Percentiles rank a stretch among this genome's conserved stretches.
Evolutionary conservation across 2,888 invertebrate species (phyloP).

Genomic region (Cyclophora punctaria): DNA sequence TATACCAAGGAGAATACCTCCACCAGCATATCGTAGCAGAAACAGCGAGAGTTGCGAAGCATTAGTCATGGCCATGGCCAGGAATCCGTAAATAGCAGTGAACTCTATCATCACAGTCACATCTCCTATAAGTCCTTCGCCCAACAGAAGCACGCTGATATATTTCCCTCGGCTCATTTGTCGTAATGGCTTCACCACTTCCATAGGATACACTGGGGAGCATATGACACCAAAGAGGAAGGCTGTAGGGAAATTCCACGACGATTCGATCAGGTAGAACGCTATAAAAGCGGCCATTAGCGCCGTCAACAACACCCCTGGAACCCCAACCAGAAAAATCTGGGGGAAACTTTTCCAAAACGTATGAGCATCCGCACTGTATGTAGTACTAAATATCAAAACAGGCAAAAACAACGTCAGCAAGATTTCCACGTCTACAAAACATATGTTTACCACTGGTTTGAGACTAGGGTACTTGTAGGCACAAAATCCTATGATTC

Average conservation of each 20-base stretch:
- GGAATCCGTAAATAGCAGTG: constrained; percentile 49
- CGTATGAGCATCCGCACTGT: constrained; percentile 55
- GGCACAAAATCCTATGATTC: constrained; percentile 50
- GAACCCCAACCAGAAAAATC: constrained; percentile 50
- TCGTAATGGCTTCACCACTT: constrained; percentile 51
- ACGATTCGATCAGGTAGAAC: constrained; percentile 46
- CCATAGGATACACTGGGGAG: constrained; percentile 59
- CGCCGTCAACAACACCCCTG: constrained; percentile 48
- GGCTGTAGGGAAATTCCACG: constrained; percentile 51
- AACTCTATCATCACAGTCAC: constrained; percentile 61
- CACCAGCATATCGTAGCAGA: constrained; percentile 50
- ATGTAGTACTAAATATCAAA: constrained; percentile 56
- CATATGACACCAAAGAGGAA: constrained; percentile 56
- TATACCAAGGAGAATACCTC: constrained; percentile 52
- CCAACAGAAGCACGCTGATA: constrained; percentile 51
- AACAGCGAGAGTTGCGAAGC: constrained; percentile 48
- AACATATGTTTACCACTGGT: constrained; percentile 50
- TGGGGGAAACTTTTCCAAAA: constrained; percentile 59
- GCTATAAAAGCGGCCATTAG: constrained; percentile 55
- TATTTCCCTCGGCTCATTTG: constrained; percentile 57
- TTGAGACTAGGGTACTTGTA: constrained; percentile 41
- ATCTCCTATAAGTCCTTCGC: constrained; percentile 60
- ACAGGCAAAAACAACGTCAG: constrained; percentile 47
- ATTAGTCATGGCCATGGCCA: constrained; percentile 42
- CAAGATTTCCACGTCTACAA: constrained; percentile 46